phyloP scores from a whole-genome alignment of 92 coral and sea anemone species.

The Anthopleura xanthogrammica region DNA sequence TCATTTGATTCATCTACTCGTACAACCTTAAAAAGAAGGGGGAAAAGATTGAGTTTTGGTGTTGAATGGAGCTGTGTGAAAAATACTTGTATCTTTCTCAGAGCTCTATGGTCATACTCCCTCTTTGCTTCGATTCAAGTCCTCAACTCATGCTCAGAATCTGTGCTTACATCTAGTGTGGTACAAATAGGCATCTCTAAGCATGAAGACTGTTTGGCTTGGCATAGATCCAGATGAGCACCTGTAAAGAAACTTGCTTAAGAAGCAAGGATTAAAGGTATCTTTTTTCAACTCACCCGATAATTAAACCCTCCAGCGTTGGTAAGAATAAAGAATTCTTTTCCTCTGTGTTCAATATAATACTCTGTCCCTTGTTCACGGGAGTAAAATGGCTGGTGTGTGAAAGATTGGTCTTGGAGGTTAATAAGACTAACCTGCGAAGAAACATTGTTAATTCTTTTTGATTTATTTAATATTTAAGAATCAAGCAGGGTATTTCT shows the following conservation, averaged over 20 bases:
- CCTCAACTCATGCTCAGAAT: too few relatives aligned
- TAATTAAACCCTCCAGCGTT: constrained; percentile 77
- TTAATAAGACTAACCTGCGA: constrained; percentile 72
- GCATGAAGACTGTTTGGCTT: not conserved
- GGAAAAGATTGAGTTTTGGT: not conserved
- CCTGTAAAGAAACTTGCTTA: too few relatives aligned
- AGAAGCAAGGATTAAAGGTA: not conserved
- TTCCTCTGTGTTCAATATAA: constrained; percentile 81
- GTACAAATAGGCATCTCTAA: not conserved
- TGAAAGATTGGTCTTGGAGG: constrained; percentile 43
- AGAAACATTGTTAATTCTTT: not conserved
- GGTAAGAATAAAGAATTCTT: constrained; percentile 77
- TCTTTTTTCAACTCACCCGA: constrained; percentile 45
- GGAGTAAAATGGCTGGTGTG: constrained; percentile 54
- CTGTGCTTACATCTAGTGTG: not conserved
- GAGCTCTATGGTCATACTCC: too few relatives aligned
- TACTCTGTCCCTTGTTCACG: constrained; percentile 85
- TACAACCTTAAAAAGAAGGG: constrained; percentile 46
- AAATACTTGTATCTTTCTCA: too few relatives aligned
- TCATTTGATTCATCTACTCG: constrained; percentile 47
- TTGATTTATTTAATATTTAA: too few relatives aligned
- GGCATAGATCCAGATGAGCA: too few relatives aligned
- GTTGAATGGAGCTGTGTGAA: too few relatives aligned
- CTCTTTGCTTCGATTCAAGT: too few relatives aligned
- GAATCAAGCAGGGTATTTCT: too few relatives aligned